phyloP scores from a whole-genome alignment of 2,888 invertebrate genomes.

The Caenorhabditis auriculariae region DNA sequence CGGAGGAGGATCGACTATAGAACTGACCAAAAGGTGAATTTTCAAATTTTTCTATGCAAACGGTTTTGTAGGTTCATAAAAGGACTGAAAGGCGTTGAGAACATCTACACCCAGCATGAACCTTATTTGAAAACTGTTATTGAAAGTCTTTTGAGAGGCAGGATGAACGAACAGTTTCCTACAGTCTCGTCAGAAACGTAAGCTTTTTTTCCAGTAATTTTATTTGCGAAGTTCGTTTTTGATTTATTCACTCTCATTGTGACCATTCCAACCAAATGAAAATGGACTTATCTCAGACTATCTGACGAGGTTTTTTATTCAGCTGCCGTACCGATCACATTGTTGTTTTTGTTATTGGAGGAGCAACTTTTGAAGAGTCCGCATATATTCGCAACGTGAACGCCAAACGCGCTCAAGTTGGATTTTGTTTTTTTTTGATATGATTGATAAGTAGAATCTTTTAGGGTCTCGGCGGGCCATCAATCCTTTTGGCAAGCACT shows the following conservation, averaged over 20 bases:
- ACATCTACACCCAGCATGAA: slow-evolving; percentile 98
- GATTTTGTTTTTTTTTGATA: background rate
- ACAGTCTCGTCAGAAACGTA: slow-evolving; percentile 43
- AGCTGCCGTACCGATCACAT: slow-evolving; percentile 80
- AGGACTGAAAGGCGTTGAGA: slow-evolving; percentile 87
- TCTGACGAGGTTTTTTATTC: slow-evolving; percentile 13
- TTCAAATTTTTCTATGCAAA: slow-evolving; percentile 1
- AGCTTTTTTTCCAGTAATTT: background rate
- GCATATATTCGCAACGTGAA: slow-evolving; percentile 34
- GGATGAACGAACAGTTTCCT: slow-evolving; percentile 27
- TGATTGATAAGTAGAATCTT: background rate
- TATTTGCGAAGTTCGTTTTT: background rate
- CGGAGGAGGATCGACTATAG: slow-evolving; percentile 79
- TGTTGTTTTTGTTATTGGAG: slow-evolving; percentile 94
- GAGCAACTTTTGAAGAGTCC: slow-evolving; percentile 74
- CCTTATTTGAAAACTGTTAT: slow-evolving; percentile 78
- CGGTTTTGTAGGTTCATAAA: slow-evolving; percentile 35
- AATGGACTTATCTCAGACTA: too few species aligned
- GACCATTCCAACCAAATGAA: too few species aligned
- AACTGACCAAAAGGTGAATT: slow-evolving; percentile 82
- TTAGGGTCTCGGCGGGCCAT: slow-evolving; percentile 29
- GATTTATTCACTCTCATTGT: background rate
- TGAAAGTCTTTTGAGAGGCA: slow-evolving; percentile 84
- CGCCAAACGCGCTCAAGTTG: slow-evolving; percentile 19
- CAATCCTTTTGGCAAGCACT: slow-evolving; percentile 48